Evolutionary conservation across 2,888 invertebrate species (phyloP), one percentile per base, ranked within the genome.

Genomic region (Caenorhabditis sp.): DNA sequence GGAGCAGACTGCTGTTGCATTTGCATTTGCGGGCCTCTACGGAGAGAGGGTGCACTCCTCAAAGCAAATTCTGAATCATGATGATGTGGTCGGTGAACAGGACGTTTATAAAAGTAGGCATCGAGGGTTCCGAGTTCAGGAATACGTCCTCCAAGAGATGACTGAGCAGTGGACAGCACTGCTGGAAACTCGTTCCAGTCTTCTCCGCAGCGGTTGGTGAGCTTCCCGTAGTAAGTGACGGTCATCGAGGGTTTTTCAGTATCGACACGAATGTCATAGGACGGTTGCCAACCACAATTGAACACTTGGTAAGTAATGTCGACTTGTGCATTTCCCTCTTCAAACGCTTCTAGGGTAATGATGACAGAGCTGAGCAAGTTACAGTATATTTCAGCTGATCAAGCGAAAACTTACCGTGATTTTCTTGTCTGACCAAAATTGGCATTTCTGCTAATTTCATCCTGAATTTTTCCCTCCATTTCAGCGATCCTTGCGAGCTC

Each of bases 121-220:
- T 88, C 86, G 3, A 91, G 69, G 10, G 91, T 91, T 35, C 88
- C 89, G 6, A 90, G 75, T n/a, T 86, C 82, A 8, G 90, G 90
- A n/a, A 90, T 80, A 16, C 81, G 73, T 19, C 88, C 90, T 35
- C 90, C 90, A 12, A 87, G 80, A 28, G 77, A 81, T 14, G 90
- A 90, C 61, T 85, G 84, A 44, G 89, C 90, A 3, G 91, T 91
- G 8, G 89, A 87, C n/a, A 91, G 82, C n/a, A 84, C 69, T 5
- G 59, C 63, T 16, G 70, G 51, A n/a, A 77, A 59, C 14, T 75
- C 80, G 89, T 6, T 70, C 88, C 93, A 93, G 82, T 93, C 93
- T 77, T 93, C 93, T 0, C 92, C 93, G 14, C 93, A 92, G 6
- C 85, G 83, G 85, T 93, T 93, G 28, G 85, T 35, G 26, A 80